Evolutionary conservation across 2,797 vertebrate genomes (phyloP), one percentile per base, ranked within the genome.

Genomic region (Bufotes viridis): DNA sequence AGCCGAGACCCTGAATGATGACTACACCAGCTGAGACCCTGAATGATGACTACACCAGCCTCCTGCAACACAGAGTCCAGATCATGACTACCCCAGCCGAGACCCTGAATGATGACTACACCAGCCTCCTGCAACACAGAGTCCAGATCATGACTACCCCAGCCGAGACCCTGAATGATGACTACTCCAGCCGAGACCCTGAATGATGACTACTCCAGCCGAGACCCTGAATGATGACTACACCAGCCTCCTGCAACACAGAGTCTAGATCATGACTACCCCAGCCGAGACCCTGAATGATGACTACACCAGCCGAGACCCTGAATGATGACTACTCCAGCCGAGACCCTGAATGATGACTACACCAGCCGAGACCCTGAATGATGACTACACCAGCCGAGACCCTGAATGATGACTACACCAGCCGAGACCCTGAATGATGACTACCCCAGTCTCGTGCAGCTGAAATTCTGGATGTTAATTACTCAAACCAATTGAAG

Each of bases 371-470:
- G 29, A 42, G 0, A 72, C 6, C 1, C 14, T 42, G 29, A 7
- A 42, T 72, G 69, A 70, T 70, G 26, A 72, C 69, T 72, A 72
- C 70, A 49, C 70, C 70, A 42, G 70, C 70, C 26, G 65, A 5
- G 2, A 9, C 2, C 10, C 8, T 11, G 10, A 0, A 75, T 75
- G 72, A 75, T 75, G 42, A 75, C 72, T 75, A 75, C 42, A n/a
- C 72, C 72, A 49, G 67, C 13, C 15, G 26, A 51, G 2, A 51
- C 42, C 1, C 2, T 22, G 34, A 42, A 75, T 49, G 72, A 75
- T 75, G 72, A 75, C 72, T 75, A 75, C 72, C 49, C 42, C 72
- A 22, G 42, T 15, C 34, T 42, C 29, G 2, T 29, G 34, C 34
- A 42, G 34, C 34, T 42, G 3, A 2, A 5, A 42, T 3, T 5